Base-by-base conservation (phyloP, 2,888 invertebrate species). In the Cephus pulcher region DNA sequence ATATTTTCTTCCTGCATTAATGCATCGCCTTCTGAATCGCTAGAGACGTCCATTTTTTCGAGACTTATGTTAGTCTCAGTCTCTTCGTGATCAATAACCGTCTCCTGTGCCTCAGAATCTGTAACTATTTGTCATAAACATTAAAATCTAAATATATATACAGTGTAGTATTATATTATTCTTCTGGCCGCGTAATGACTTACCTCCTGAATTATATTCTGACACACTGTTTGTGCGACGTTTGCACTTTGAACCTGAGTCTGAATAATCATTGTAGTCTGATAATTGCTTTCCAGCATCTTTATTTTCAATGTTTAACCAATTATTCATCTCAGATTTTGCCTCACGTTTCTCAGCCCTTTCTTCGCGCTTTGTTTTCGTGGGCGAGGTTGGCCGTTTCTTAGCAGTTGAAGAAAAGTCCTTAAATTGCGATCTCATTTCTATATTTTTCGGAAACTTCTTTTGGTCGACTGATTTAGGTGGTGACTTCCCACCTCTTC, bases 331-430 rank as follows among this genome's bases (percentile, higher is more conserved):
- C 15, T 56, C 56, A 2, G 56, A 56, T 23, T 56, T 90, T 80
- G 81, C 92, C 91, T 88, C 88, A 75, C 93, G 85, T 92, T 93
- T 86, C 89, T 93, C 89, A 91, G 12, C 92, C 86, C 91, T 91
- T 69, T 90, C 92, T 73, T 90, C 91, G 68, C 88, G 86, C 80
- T 90, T 90, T 80, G 80, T 87, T 84, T 89, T 91, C 33, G 86
- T 73, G 9, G 83, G 83, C 11, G 84, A 82, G n/a, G 79, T 82
- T 34, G 80, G 71, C 77, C 84, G 91, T 79, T 90, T 92, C 0
- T 80, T 80, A 69, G 89, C 89, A 82, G 84, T 34, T 84, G 70
- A 56, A 76, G 75, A 75, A 15, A 56, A 56, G 11, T 32, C 34
- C 34, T 74, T 35, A 9, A 56, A 56, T 23, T 56, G 23, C 9